Evolutionary conservation across 1,140 invertebrate genomes (phyloP).

Genomic region (Heliconius melpomene): DNA sequence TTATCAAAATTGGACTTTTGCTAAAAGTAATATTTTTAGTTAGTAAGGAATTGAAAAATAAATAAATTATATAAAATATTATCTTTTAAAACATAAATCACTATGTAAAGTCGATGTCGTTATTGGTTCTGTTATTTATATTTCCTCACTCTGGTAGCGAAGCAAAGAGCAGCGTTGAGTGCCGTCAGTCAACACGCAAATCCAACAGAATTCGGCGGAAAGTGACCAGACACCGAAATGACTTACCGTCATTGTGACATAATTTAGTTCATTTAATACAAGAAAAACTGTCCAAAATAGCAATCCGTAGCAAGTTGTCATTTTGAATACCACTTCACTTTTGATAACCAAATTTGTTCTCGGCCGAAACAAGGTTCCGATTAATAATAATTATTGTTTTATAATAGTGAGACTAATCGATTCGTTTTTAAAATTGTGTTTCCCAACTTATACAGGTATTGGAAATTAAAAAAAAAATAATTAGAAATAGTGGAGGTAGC

Average conservation of each 20-base stretch:
- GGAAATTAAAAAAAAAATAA: slow-evolving; percentile 33
- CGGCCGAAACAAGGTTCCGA: background rate
- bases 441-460: background rate
- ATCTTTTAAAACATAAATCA: background rate
- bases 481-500: slow-evolving; percentile 34
- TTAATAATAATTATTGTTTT: slow-evolving; percentile 15
- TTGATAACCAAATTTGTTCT: background rate
- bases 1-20: background rate
- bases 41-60: background rate
- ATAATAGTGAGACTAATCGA: slow-evolving; percentile 6
- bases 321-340: background rate
- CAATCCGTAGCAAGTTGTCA: background rate
- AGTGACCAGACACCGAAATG: background rate
- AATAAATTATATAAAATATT: background rate
- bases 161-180: no score
- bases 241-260: background rate
- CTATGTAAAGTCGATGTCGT: background rate
- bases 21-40: background rate
- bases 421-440: slow-evolving; percentile 3
- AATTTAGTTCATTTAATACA: background rate
- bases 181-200: no score
- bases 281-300: background rate
- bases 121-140: no score
- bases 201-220: no score
- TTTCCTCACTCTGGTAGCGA: no score